A percentile compares a stretch with the other conserved stretches of the same genome.
Conservation (phyloP, 1,140 invertebrate species). For the Phthorimaea operculella region DNA sequence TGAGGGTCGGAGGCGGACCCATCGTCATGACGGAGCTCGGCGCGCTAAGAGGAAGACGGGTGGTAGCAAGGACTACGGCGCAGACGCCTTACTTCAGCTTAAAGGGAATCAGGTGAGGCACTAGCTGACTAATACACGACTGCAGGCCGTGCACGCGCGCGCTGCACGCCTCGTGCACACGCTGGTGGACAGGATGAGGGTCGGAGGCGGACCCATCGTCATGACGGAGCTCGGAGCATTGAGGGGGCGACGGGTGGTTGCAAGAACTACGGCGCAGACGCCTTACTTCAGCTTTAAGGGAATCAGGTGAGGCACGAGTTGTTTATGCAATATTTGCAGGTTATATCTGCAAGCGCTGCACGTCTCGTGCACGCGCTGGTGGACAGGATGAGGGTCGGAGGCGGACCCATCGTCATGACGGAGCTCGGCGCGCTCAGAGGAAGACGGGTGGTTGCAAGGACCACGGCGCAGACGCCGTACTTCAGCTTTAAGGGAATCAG, state of each 20-base stretch:
- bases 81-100: conserved; percentile 69
- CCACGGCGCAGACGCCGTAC: conserved; percentile 62
- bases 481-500: conserved; percentile 72
- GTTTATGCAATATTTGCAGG: no score
- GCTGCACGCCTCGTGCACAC: conserved; percentile 58
- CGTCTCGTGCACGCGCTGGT: conserved; percentile 59
- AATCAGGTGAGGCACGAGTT: conserved; percentile 68
- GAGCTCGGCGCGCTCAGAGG: conserved; percentile 65
- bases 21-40: conserved; percentile 59
- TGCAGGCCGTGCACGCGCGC: conserved; percentile 56
- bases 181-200: conserved; percentile 58
- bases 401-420: conserved; percentile 58
- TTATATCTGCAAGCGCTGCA: no score
- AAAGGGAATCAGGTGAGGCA: conserved; percentile 69
- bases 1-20: conserved; percentile 64
- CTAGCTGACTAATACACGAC: no score
- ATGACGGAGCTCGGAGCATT: conserved; percentile 61
- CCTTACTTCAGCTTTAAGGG: conserved; percentile 71
- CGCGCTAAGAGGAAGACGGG: conserved; percentile 64
- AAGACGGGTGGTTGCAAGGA: conserved; percentile 64
- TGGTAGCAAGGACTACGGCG: conserved; percentile 64
- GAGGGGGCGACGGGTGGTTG: conserved; percentile 63
- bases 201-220: conserved; percentile 62
- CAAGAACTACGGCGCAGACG: conserved; percentile 61
- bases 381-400: conserved; percentile 62